Conservation (phyloP, 2,113 vertebrate genomes). For the Bambusicola thoracicus region DNA sequence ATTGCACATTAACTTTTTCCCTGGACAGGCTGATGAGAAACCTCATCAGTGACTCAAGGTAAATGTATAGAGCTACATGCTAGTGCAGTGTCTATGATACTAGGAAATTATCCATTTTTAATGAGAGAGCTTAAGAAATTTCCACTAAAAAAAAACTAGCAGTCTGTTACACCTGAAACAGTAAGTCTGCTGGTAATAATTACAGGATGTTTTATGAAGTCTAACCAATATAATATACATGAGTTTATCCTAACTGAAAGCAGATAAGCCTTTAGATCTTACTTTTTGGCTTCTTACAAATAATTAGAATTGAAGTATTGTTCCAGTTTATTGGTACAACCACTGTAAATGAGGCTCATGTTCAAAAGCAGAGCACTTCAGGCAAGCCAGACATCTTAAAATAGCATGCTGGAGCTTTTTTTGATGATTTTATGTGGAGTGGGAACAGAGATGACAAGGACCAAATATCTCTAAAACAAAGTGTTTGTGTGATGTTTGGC, state of each 20-base stretch:
- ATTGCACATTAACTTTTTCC: not conserved
- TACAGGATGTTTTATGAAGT: not conserved
- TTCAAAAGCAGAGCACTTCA: not conserved
- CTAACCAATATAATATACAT: not conserved
- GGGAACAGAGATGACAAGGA: not conserved
- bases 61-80: not conserved
- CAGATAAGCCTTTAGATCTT: not conserved
- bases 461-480: not conserved
- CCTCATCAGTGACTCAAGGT: not conserved
- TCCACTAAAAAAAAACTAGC: not conserved
- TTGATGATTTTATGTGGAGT: not conserved
- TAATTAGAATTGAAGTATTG: not conserved
- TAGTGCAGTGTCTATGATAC: not conserved
- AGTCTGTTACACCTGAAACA: not conserved
- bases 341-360: not conserved
- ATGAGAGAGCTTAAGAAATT: not conserved
- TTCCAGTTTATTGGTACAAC: not conserved
- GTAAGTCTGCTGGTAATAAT: not conserved
- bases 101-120: not conserved
- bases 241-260: not conserved
- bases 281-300: not conserved
- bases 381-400: not conserved
- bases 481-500: not conserved
- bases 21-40: not conserved
- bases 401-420: not conserved